Conservation (phyloP, 1,140 invertebrate species). For the Chironomus striatipennis region DNA sequence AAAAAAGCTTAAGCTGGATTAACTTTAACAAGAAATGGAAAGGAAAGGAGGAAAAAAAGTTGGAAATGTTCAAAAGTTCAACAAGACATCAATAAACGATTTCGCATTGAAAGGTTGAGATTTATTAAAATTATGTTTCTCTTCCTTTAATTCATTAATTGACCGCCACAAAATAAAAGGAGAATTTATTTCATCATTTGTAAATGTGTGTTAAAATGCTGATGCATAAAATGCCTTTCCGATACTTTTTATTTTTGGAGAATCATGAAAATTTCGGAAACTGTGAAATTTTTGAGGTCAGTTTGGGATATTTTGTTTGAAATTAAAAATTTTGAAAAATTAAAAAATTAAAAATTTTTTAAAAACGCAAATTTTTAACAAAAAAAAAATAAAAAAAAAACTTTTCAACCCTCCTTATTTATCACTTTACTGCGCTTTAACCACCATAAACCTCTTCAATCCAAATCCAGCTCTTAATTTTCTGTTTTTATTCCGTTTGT, state of each 20-base stretch:
- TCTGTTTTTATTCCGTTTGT: neutral
- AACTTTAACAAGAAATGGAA: neutral
- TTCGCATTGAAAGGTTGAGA: neutral
- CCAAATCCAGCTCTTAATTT: too few species aligned
- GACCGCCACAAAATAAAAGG: neutral
- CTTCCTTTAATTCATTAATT: slow-evolving; percentile 9
- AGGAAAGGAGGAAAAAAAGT: too few species aligned
- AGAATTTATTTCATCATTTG: neutral
- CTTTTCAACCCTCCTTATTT: too few species aligned
- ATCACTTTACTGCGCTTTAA: too few species aligned
- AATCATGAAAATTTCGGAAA: neutral
- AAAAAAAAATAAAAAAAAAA: too few species aligned
- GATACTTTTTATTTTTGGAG: neutral
- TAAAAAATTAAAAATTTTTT: too few species aligned
- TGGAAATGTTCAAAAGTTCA: neutral
- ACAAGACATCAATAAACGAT: slow-evolving; percentile 12
- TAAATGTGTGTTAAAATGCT: too few species aligned
- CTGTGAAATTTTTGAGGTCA: neutral
- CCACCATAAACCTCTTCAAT: too few species aligned
- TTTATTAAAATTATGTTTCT: slow-evolving; percentile 13
- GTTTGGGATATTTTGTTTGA: too few species aligned
- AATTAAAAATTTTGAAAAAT: too few species aligned
- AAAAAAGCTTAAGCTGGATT: neutral
- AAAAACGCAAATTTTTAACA: too few species aligned
- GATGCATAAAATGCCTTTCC: too few species aligned